Percentiles rank a stretch among this genome's conserved stretches.
phyloP scores from a whole-genome alignment of 2,113 vertebrate genomes.

The Amazona vittata region DNA sequence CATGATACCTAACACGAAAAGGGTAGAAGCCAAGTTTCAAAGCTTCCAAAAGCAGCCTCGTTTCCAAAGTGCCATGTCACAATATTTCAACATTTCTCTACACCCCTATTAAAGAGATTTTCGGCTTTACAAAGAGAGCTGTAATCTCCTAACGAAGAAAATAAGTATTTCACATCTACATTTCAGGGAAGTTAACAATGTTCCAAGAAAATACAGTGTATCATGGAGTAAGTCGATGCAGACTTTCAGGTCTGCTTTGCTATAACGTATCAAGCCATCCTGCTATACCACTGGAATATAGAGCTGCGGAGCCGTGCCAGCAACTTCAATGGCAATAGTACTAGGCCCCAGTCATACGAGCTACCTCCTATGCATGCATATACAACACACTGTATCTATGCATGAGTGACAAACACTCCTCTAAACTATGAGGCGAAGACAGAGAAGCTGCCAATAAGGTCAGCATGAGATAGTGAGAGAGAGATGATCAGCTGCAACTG shows the following conservation, averaged over 20 bases:
- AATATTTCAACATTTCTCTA: slow-evolving; percentile 36
- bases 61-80: neutral
- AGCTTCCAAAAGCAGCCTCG: neutral
- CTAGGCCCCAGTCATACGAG: neutral
- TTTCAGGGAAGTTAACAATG: neutral
- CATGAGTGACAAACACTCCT: neutral
- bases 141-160: slow-evolving; percentile 14
- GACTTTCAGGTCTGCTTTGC: neutral
- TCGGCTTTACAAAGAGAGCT: neutral
- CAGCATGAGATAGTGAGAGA: slow-evolving; percentile 64
- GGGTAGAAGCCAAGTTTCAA: neutral
- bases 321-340: accelerated
- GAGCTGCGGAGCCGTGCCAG: neutral
- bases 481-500: slow-evolving; percentile 70
- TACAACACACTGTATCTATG: accelerated
- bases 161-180: neutral
- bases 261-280: accelerated
- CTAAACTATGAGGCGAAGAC: neutral
- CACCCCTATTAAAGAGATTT: neutral
- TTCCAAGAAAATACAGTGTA: neutral
- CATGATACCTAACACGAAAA: neutral
- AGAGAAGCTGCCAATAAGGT: slow-evolving; percentile 65
- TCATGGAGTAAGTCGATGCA: neutral
- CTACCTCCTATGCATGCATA: neutral
- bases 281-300: accelerated